Evolutionary conservation across 2,797 vertebrate species (phyloP).

Genomic region (Sardinella longiceps): DNA sequence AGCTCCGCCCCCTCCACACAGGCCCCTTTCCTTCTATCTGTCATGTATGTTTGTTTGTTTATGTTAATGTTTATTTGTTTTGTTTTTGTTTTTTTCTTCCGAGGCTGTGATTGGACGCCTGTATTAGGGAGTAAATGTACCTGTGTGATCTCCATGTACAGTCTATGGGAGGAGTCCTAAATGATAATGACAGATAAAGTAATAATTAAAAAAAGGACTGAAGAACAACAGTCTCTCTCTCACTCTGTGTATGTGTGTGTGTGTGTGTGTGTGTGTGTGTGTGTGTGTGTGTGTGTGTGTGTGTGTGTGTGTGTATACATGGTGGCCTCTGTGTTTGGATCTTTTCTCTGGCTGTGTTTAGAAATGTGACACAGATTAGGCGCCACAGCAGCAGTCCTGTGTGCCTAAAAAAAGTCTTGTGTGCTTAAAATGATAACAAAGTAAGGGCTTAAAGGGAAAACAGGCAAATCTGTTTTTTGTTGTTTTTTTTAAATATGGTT

Average conservation of each 20-base stretch:
- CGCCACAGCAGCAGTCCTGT: not conserved
- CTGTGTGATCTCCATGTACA: conserved; percentile 65
- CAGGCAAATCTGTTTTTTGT: too few relatives aligned
- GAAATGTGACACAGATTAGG: not conserved
- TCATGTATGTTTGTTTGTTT: conserved; percentile 47
- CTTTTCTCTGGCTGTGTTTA: not conserved
- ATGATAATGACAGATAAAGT: conserved; percentile 59
- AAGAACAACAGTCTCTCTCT: conserved; percentile 37
- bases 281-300: conserved; percentile 43
- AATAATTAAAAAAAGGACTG: conserved; percentile 50
- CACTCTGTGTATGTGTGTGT: not conserved
- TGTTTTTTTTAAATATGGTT: too few relatives aligned
- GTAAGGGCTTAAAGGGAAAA: not conserved
- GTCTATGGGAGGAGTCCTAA: conserved; percentile 62
- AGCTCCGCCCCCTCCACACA: conserved; percentile 27
- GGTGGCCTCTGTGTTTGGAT: not conserved
- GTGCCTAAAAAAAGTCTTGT: too few relatives aligned
- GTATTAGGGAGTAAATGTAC: conserved; percentile 55
- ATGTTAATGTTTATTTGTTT: conserved; percentile 37
- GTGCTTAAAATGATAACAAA: not conserved
- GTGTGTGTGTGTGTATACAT: conserved; percentile 35
- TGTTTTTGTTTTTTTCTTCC: conserved; percentile 51
- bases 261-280: not conserved
- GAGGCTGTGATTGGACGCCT: conserved; percentile 57
- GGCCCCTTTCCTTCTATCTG: conserved; percentile 43